phyloP scores from a whole-genome alignment of 2,113 vertebrate species.

The Pimephales promelas region DNA sequence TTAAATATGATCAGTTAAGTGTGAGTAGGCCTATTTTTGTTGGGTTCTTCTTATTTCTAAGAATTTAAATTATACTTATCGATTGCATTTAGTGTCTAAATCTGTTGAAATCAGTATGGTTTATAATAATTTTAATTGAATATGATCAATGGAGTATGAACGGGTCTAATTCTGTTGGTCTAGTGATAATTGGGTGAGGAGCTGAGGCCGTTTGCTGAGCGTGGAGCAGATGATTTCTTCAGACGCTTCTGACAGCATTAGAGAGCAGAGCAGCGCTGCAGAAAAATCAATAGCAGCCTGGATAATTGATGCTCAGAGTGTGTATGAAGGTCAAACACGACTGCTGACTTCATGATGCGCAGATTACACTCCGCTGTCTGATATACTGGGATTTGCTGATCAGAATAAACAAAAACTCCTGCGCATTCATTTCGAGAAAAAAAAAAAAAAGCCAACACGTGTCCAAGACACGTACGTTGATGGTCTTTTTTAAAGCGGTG shows the following conservation, averaged over 20 bases:
- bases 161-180: background rate
- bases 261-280: conserved; percentile 20
- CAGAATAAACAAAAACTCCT: conserved; percentile 4
- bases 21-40: background rate
- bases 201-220: background rate
- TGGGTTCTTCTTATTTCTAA: background rate
- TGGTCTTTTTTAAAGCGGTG: background rate
- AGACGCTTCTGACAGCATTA: background rate
- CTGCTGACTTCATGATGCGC: conserved; percentile 37
- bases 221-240: conserved; percentile 6
- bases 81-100: background rate
- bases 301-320: conserved; percentile 43
- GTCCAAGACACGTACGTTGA: background rate
- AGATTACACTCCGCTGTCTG: conserved; percentile 29
- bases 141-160: background rate
- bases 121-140: background rate
- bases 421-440: background rate
- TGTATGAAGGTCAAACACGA: conserved; percentile 42
- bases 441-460: background rate
- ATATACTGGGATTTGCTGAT: conserved; percentile 23
- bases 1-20: background rate
- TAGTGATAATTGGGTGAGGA: background rate
- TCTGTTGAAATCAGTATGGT: background rate
- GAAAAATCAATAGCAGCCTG: conserved; percentile 43
- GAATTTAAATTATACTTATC: background rate